Base-by-base conservation (phyloP, 1,140 invertebrate species). In the Drosophila erecta region DNA sequence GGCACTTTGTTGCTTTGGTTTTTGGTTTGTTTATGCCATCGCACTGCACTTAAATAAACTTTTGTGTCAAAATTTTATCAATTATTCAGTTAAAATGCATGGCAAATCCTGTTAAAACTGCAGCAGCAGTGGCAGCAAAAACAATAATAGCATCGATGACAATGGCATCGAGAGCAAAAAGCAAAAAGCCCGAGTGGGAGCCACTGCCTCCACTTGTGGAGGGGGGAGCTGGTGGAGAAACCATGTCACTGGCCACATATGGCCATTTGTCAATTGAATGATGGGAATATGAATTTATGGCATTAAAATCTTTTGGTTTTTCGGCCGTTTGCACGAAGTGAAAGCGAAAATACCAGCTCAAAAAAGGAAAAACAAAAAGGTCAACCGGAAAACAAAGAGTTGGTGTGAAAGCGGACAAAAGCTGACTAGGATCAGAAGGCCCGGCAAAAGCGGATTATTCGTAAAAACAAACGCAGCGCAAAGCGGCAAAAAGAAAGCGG, bases 251-350 rank as follows among this genome's bases (percentile, higher is more conserved):
- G 75, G 73, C 69, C 79, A 65, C 79, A 86, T 62, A 54, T 72
- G 51, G 27, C 65, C 75, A 79, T 81, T 86, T 86, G 65, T 60
- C 76, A 86, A 86, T 83, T 86, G 70, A 83, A 76, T 86, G 83
- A 86, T 79, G 75, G 58, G 72, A 66, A 72, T 87, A 79, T 86
- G 61, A 75, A 81, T 76, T 87, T 87, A 72, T 67, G 69, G 61
- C 61, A 81, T 81, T 81, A 67, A 86, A 76, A 78, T 79, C 71
- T 55, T 87, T 83, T 71, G 71, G 74, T 70, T 70, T 78, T 78
- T 74, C 43, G 65, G 43, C 51, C 51, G 46, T 44, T 58, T 57
- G 57, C 30, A 49, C 74, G 33, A 37, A 56, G 40, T 64, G 58
- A 51, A 51, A 57, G 33, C 15, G 56, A 77, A 51, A 66, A 78